Conservation (phyloP, 2,797 vertebrate species). For the Fistularia tabacaria region DNA sequence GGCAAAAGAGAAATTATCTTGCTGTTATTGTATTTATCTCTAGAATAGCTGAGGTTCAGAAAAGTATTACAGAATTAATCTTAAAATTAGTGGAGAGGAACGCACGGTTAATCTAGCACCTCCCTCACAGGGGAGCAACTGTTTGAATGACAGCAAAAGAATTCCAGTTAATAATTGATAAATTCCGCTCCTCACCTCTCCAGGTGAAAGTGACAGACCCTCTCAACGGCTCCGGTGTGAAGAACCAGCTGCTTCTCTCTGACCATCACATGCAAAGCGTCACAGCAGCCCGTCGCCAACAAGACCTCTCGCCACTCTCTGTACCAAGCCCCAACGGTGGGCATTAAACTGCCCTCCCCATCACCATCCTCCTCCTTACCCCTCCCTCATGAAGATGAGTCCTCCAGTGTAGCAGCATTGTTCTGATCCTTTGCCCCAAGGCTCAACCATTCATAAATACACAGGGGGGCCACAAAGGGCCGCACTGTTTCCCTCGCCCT, state of each 20-base stretch:
- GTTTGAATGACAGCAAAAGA: no score
- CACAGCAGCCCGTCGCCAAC: constrained; percentile 46
- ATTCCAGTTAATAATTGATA: no score
- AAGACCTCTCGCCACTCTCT: constrained; percentile 70
- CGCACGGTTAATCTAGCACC: no score
- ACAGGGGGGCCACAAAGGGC: constrained; percentile 58
- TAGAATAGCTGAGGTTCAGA: no score
- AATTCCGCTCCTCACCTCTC: neutral
- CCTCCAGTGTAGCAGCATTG: constrained; percentile 75
- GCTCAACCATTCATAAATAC: constrained; percentile 77
- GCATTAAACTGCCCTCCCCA: constrained; percentile 56
- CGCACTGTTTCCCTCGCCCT: constrained; percentile 68
- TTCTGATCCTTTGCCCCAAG: constrained; percentile 62
- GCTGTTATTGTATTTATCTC: no score
- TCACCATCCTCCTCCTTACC: constrained; percentile 23
- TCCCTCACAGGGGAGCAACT: no score
- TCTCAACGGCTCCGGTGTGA: constrained; percentile 26
- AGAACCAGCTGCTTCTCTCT: constrained; percentile 39
- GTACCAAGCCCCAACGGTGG: constrained; percentile 78
- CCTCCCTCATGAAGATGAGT: constrained; percentile 69
- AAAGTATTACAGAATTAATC: no score
- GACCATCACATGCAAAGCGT: constrained; percentile 52
- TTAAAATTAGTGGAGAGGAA: no score
- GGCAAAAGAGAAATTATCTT: no score
- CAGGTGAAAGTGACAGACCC: neutral